These are phyloP conservation scores for Cyprinodon brontotheroides DNA, from an alignment of 2,113 vertebrate genomes.

Conservation along the genomic window DNA sequence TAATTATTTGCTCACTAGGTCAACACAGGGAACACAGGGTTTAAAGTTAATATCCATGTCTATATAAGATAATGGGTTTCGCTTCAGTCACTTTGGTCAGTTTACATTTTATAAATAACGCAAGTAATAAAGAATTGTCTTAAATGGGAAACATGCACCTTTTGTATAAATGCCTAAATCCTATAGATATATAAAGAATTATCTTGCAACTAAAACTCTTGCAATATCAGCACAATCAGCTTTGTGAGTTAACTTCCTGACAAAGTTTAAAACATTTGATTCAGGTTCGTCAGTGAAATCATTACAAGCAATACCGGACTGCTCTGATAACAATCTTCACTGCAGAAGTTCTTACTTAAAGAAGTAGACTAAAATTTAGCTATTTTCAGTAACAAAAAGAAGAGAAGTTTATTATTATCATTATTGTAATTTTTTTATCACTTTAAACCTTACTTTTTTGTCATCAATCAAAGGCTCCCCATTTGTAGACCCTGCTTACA, in stretches of 20 bases:
- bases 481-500: background rate
- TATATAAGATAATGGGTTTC: no score
- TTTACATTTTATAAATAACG: no score
- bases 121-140: no score
- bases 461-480: background rate
- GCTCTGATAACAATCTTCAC: background rate
- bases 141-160: no score
- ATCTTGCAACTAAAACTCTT: no score
- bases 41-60: no score
- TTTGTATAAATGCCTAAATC: no score
- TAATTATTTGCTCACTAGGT: background rate
- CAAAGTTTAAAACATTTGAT: background rate
- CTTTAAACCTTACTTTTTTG: background rate
- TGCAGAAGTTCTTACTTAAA: background rate
- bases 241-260: no score
- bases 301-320: background rate
- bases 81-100: no score
- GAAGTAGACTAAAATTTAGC: background rate
- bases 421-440: background rate
- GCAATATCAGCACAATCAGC: no score
- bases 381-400: background rate
- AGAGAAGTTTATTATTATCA: no score
- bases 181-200: no score
- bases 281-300: background rate
- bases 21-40: background rate